A percentile compares a stretch with the other conserved stretches of the same genome.
These are phyloP conservation scores for Patiria pectinifera DNA, from an alignment of 53 echinoderm and acorn worm genomes.

Conservation along the genomic window DNA sequence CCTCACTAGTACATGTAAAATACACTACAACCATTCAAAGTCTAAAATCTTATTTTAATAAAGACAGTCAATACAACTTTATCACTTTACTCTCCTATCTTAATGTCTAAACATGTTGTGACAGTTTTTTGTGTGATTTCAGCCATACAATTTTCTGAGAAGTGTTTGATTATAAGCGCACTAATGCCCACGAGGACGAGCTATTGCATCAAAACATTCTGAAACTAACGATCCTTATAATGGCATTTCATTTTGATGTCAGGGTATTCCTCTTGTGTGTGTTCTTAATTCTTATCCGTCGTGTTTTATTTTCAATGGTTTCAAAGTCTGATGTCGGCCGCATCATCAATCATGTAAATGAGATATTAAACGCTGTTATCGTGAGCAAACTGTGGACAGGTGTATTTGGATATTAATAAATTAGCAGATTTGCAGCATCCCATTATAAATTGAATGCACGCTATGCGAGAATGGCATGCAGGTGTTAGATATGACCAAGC, in stretches of 20 bases:
- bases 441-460: slow-evolving; percentile 1
- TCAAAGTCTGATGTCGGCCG: slow-evolving; percentile 12
- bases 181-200: too few relatives aligned
- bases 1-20: too few relatives aligned
- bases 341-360: slow-evolving; percentile 13
- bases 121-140: too few relatives aligned
- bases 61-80: too few relatives aligned
- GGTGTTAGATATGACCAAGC: not conserved
- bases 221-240: not conserved
- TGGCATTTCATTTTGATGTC: not conserved
- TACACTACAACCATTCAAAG: too few relatives aligned
- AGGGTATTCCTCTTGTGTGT: not conserved
- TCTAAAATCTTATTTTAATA: too few relatives aligned
- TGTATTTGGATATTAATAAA: slow-evolving; percentile 1
- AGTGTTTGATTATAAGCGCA: too few relatives aligned
- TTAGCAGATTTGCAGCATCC: not conserved
- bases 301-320: not conserved
- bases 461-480: not conserved
- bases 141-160: too few relatives aligned
- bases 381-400: not conserved
- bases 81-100: too few relatives aligned
- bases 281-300: not conserved
- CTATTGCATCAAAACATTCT: not conserved
- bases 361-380: slow-evolving; percentile 33
- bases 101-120: too few relatives aligned